These are phyloP conservation scores for Enoplolaimus lenunculus DNA, from an alignment of 2,888 invertebrate genomes.

Conservation along the genomic window DNA sequence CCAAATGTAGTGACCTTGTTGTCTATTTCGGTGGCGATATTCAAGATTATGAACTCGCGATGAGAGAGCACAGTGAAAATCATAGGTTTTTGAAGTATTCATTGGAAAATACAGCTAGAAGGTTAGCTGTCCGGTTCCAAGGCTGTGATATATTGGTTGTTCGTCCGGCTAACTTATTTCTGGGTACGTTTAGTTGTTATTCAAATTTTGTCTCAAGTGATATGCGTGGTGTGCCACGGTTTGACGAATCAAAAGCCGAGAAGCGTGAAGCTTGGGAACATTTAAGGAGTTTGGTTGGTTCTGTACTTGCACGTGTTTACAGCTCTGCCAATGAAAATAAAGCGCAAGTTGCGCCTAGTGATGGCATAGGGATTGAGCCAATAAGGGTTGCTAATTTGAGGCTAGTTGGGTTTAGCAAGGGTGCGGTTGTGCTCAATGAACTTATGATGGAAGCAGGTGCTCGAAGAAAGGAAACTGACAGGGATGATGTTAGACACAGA, in stretches of 20 bases:
- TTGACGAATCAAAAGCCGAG: no score
- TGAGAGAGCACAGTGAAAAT: conserved; percentile 62
- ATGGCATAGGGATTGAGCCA: background rate
- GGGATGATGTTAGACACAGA: no score
- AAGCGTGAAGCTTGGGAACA: conserved; percentile 59
- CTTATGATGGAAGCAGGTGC: conserved; percentile 64
- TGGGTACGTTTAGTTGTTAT: conserved; percentile 68
- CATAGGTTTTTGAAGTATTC: conserved; percentile 56
- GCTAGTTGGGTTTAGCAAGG: conserved; percentile 76
- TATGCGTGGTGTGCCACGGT: conserved; percentile 61
- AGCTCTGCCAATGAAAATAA: background rate
- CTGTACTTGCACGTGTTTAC: background rate
- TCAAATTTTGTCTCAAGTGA: conserved; percentile 72
- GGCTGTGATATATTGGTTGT: conserved; percentile 41
- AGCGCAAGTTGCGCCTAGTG: background rate
- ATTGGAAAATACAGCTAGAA: conserved; percentile 58
- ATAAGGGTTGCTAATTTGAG: conserved; percentile 40
- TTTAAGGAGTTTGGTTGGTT: conserved; percentile 48
- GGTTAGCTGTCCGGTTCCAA: conserved; percentile 57
- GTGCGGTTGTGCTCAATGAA: conserved; percentile 81
- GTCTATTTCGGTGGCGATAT: conserved; percentile 29
- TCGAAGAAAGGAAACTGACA: conserved; percentile 24
- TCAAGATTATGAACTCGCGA: conserved; percentile 68
- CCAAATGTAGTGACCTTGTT: background rate
- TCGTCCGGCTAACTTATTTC: conserved; percentile 39